phyloP scores from a whole-genome alignment of 1,140 invertebrate genomes.

The Coenobita brevimanus region DNA sequence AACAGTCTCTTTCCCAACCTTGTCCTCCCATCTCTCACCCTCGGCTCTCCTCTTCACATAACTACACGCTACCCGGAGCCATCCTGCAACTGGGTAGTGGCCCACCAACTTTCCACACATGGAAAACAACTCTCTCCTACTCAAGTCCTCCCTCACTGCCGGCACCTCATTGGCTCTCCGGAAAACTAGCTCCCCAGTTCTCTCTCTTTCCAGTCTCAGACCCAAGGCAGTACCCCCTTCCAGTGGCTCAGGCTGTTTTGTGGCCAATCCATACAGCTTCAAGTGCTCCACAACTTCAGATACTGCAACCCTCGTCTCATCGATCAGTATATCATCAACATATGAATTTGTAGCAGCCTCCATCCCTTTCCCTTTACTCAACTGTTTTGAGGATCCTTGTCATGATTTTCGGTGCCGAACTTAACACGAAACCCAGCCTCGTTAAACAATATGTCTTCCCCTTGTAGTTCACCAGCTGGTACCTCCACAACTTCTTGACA shows the following conservation, averaged over 20 bases:
- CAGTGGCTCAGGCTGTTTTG: conserved; percentile 25
- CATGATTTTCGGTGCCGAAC: conserved; percentile 30
- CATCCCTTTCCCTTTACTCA: neutral
- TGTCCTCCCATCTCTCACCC: conserved; percentile 30
- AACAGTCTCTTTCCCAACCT: neutral
- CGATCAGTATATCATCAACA: conserved; percentile 28
- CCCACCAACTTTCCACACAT: conserved; percentile 22
- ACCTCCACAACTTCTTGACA: neutral
- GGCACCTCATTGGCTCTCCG: conserved; percentile 7
- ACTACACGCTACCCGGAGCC: conserved; percentile 17
- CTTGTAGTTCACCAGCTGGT: conserved; percentile 39
- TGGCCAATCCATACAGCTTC: neutral
- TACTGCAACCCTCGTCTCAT: neutral
- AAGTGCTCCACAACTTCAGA: conserved; percentile 6
- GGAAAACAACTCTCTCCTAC: conserved; percentile 10
- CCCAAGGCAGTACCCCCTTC: conserved; percentile 3
- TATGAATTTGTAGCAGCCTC: neutral
- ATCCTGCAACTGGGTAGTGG: conserved; percentile 32
- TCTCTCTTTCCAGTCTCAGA: neutral
- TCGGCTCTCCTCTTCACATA: conserved; percentile 41
- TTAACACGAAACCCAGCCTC: conserved; percentile 21
- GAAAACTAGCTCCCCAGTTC: neutral
- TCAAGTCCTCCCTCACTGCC: neutral
- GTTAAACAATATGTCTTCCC: conserved; percentile 23
- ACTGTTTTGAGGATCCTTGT: conserved; percentile 17